A percentile compares a stretch with the other conserved stretches of the same genome.
Evolutionary conservation across 1,140 invertebrate genomes (phyloP).

Genomic region (Helicoverpa zea): DNA sequence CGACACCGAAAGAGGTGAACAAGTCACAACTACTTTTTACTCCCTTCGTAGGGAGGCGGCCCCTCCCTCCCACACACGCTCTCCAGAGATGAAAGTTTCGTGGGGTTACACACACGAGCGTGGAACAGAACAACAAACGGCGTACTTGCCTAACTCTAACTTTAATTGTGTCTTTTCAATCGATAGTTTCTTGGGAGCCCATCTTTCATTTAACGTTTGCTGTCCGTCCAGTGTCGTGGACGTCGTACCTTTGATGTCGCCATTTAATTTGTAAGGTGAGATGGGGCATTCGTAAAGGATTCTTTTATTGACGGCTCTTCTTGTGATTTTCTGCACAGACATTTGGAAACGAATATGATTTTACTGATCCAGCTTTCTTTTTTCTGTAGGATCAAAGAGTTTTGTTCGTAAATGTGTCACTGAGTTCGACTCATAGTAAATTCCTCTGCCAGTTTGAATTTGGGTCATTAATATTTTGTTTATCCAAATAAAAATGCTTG

Average conservation of each 20-base stretch:
- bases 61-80: constrained; percentile 67
- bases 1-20: constrained; percentile 85
- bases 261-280: constrained; percentile 43
- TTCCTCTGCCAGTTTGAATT: not conserved
- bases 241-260: constrained; percentile 48
- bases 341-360: constrained; percentile 6
- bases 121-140: constrained; percentile 80
- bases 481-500: too few relatives aligned
- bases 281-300: constrained; percentile 42
- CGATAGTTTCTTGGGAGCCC: constrained; percentile 72
- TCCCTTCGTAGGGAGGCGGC: constrained; percentile 78
- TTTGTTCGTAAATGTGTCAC: not conserved
- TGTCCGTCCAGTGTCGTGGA: constrained; percentile 33
- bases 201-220: constrained; percentile 57
- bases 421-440: not conserved
- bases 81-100: constrained; percentile 86
- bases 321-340: constrained; percentile 9
- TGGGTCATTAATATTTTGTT: too few relatives aligned
- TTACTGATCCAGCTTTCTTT: not conserved
- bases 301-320: constrained; percentile 46
- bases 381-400: not conserved
- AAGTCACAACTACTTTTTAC: constrained; percentile 84
- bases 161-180: constrained; percentile 87
- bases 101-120: constrained; percentile 81
- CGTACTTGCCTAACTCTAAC: constrained; percentile 84